Evolutionary conservation across 2,888 invertebrate genomes (phyloP).

Genomic region (Osedax fenrisi): DNA sequence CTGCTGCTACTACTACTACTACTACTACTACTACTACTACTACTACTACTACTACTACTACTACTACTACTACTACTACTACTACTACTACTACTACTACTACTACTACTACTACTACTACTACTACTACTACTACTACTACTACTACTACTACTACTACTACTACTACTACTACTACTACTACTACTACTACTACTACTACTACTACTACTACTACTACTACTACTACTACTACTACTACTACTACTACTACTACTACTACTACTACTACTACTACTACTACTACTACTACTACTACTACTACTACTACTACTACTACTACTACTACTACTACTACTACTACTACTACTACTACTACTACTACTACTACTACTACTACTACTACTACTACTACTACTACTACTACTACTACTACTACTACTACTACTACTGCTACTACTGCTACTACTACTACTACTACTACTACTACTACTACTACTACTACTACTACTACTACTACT

Average conservation of each 20-base stretch:
- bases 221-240: too few species aligned
- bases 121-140: too few species aligned
- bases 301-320: conserved; percentile 2
- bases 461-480: conserved; percentile 2
- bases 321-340: conserved; percentile 2
- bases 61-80: too few species aligned
- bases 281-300: conserved; percentile 2
- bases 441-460: conserved; percentile 2
- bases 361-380: conserved; percentile 2
- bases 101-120: too few species aligned
- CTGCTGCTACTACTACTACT: too few species aligned
- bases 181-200: too few species aligned
- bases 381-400: conserved; percentile 2
- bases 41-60: too few species aligned
- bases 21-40: too few species aligned
- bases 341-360: conserved; percentile 2
- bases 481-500: conserved; percentile 2
- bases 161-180: conserved; percentile 2
- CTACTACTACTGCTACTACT: conserved; percentile 2
- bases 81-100: too few species aligned
- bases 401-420: conserved; percentile 2
- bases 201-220: too few species aligned
- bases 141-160: conserved; percentile 2
- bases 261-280: conserved; percentile 2
- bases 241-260: too few species aligned